Conservation (phyloP, 2,113 vertebrate species). For the Nansenia antarctica region DNA sequence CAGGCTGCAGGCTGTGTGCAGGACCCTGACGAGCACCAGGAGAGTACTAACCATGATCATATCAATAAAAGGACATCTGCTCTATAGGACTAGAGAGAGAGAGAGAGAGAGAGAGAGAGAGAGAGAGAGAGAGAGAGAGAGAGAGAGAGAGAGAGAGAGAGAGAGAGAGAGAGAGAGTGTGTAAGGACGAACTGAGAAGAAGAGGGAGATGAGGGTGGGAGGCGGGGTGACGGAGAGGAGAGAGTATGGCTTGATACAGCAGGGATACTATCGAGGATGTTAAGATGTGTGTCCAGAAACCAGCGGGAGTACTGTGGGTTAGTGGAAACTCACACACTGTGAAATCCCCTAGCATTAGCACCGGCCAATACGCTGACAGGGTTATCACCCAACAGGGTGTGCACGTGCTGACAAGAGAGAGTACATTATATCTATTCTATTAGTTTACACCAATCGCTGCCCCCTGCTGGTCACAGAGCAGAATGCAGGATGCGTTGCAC, state of each 20-base stretch:
- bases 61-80: slow-evolving; percentile 68
- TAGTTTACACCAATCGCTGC: too few relatives aligned
- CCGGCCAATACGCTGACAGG: not conserved
- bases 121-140: not conserved
- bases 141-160: not conserved
- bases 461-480: too few relatives aligned
- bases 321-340: not conserved
- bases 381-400: too few relatives aligned
- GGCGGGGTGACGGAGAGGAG: not conserved
- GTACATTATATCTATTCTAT: too few relatives aligned
- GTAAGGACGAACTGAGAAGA: not conserved
- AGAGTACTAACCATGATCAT: slow-evolving; percentile 69
- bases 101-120: not conserved
- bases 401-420: too few relatives aligned
- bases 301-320: too few relatives aligned
- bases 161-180: not conserved
- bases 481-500: too few relatives aligned
- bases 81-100: slow-evolving; percentile 10
- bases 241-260: slow-evolving; percentile 7
- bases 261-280: not conserved
- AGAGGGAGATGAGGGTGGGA: not conserved
- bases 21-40: slow-evolving; percentile 56
- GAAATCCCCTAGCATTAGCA: not conserved
- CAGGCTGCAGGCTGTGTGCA: slow-evolving; percentile 36
- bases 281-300: too few relatives aligned